Evolutionary conservation across 2,888 invertebrate species (phyloP), one percentile per base, ranked within the genome.

Genomic region (Tyria jacobaeae): DNA sequence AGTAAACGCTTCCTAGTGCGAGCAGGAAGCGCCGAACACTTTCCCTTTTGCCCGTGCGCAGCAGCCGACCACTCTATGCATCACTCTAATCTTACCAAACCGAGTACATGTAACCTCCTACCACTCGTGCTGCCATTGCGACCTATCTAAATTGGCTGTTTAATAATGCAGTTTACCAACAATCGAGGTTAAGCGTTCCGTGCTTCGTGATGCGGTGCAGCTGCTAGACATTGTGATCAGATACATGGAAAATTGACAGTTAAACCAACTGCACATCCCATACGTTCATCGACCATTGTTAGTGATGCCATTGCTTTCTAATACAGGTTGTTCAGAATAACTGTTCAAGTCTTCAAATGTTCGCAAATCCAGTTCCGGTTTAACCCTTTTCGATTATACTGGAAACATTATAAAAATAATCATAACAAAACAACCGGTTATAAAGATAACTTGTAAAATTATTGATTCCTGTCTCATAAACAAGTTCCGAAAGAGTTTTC

Each of bases 1-100:
- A 84, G 87, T 84, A 84, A 89, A 86, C 87, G 82, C 89, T 93
- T 94, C 93, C 93, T 92, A 88, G 89, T 89, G 88, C 86, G 81
- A 93, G 89, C 92, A 93, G 93, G 93, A 93, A 94, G 88, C 87
- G 68, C 80, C 83, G 80, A 82, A 81, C 90, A 93, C 93, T 94
- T 94, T 94, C 93, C 91, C 92, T 93, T 93, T 94, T 92, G 90
- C 91, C 90, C 82, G 88, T 80, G 89, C 90, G 90, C 92, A 92
- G 92, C 92, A 92, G 92, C 91, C 90, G 84, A 86, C 83, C 81
- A 81, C 86, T 80, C 83, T 85, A 88, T 89, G 88, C 89, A 89
- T 86, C 86, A 85, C 72, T 88, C 88, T 88, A 86, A 90, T 76
- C 85, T 88, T 68, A 76, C 87, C 78, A 75, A 82, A 79, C 72